These are phyloP conservation scores for Protosalanx chinensis DNA, from an alignment of 2,797 vertebrate genomes.

Conservation along the genomic window DNA sequence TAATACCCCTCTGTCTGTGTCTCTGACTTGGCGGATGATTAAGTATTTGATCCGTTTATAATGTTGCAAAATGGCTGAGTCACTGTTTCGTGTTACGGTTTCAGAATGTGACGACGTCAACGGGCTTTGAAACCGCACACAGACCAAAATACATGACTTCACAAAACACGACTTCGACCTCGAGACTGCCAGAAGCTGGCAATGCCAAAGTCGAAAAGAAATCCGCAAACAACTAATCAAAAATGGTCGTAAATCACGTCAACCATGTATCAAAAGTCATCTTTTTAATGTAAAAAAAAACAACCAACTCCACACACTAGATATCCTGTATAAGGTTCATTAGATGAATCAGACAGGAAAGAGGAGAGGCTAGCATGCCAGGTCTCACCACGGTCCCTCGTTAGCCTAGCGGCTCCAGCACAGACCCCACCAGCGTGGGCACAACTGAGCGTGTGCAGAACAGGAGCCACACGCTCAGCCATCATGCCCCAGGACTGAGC, in stretches of 20 bases:
- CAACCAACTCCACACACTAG: not conserved
- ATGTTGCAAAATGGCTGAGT: conserved; percentile 2
- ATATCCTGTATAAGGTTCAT: conserved; percentile 24
- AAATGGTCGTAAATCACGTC: not conserved
- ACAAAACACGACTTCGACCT: too few relatives aligned
- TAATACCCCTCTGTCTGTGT: conserved; percentile 9
- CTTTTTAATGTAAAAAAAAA: not conserved
- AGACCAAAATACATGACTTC: too few relatives aligned
- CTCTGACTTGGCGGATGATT: conserved; percentile 19
- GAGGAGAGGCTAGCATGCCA: not conserved
- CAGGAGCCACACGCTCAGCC: too few relatives aligned
- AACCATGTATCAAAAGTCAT: not conserved
- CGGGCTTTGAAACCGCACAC: too few relatives aligned
- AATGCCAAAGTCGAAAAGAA: too few relatives aligned
- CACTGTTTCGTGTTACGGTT: not conserved
- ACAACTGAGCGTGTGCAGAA: not conserved
- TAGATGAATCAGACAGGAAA: conserved; percentile 29
- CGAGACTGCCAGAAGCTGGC: too few relatives aligned
- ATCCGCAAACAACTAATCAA: too few relatives aligned
- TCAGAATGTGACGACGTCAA: not conserved
- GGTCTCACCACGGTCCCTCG: conserved; percentile 28
- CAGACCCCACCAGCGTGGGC: conserved; percentile 9
- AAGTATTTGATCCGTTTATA: conserved; percentile 26
- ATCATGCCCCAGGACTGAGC: not conserved
- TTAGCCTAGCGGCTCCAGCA: not conserved